phyloP scores from a whole-genome alignment of 2,888 invertebrate species.

The Automeris io region DNA sequence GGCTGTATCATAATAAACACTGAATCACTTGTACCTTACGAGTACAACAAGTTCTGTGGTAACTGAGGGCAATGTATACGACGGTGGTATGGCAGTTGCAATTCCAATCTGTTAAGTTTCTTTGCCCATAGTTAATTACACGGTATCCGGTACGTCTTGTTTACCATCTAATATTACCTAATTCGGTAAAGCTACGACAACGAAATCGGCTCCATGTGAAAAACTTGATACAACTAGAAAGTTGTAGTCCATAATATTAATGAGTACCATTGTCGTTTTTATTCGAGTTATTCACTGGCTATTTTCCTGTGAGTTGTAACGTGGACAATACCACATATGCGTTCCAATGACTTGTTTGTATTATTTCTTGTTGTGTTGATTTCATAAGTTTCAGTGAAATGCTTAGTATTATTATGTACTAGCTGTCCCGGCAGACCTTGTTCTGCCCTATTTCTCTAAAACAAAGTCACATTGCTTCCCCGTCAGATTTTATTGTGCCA shows the following conservation, averaged over 20 bases:
- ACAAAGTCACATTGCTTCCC: too few species aligned
- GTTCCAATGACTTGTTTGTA: neutral
- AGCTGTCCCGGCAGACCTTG: too few species aligned
- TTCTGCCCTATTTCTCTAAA: too few species aligned
- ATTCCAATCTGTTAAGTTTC: too few species aligned
- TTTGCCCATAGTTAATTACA: neutral
- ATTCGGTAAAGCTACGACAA: neutral
- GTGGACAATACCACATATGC: neutral
- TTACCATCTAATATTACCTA: neutral
- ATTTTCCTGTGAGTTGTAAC: neutral
- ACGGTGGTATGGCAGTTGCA: too few species aligned
- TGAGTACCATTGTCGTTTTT: neutral
- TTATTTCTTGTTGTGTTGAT: neutral
- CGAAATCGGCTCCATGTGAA: neutral
- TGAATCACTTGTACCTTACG: too few species aligned
- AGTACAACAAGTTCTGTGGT: too few species aligned
- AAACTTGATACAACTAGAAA: neutral
- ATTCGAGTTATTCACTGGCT: neutral
- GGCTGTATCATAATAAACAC: too few species aligned
- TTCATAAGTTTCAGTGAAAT: neutral
- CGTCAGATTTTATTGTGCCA: too few species aligned
- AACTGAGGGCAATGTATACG: too few species aligned
- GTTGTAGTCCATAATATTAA: neutral
- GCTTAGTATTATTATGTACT: neutral
- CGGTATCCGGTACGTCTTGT: neutral